Conservation (phyloP, 2,888 invertebrate genomes). For the Notodonta dromedarius region DNA sequence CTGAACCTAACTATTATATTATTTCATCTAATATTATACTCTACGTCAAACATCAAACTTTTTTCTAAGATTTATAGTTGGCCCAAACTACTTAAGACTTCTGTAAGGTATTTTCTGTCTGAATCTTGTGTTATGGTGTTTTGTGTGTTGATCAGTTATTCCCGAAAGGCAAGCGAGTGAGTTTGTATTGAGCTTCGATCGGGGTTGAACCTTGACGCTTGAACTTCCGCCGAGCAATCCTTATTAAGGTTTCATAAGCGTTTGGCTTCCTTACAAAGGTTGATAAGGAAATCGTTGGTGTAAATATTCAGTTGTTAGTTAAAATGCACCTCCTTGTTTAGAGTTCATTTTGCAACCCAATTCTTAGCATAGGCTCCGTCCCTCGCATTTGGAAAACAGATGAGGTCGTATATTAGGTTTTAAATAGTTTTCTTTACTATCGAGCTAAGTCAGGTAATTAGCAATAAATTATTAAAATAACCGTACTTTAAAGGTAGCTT, state of each 20-base stretch:
- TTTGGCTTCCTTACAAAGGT: slow-evolving; percentile 18
- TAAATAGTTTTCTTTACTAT: no score
- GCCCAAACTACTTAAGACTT: background rate
- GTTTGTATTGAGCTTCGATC: slow-evolving; percentile 7
- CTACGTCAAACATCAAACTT: background rate
- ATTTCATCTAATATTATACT: no score
- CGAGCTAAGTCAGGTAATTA: no score
- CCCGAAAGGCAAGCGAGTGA: background rate
- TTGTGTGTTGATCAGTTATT: slow-evolving; percentile 8
- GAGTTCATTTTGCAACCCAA: no score
- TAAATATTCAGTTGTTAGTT: background rate
- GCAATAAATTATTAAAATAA: no score
- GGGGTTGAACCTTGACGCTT: slow-evolving; percentile 9
- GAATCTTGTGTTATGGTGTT: slow-evolving; percentile 1
- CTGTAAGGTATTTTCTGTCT: background rate
- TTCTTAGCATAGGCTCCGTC: no score
- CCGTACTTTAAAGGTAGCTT: no score
- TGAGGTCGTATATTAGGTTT: no score
- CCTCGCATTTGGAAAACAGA: no score
- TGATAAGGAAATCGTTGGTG: slow-evolving; percentile 13
- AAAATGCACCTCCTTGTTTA: background rate
- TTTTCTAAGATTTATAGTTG: background rate
- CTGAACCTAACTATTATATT: no score
- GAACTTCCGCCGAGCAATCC: slow-evolving; percentile 18
- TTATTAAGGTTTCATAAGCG: slow-evolving; percentile 7